Evolutionary conservation across 2,888 invertebrate genomes (phyloP), one percentile per base, ranked within the genome.

Genomic region (Tillus elongatus): DNA sequence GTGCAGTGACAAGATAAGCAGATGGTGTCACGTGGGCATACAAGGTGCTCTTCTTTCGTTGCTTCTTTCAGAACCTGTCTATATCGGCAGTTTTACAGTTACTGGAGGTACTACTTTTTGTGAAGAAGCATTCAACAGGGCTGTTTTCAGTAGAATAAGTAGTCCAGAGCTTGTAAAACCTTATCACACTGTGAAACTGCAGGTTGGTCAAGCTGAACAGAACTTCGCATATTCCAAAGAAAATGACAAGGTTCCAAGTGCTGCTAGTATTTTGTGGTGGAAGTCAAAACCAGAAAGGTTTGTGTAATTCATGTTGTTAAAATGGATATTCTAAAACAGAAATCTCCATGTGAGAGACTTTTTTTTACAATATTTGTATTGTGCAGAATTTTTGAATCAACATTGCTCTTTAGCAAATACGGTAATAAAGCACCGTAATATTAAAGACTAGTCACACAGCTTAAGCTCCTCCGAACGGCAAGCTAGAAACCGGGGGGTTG

Each of bases 1-100:
- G 0, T 96, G 95, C 63, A 93, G 91, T 63, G 95, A 96, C 65
- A 96, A 96, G 71, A 68, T 96, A 9, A 79, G 90, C 2, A 79
- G 81, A 52, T 96, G 95, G 95, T 79, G 83, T 56, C 69, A 84
- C 41, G 57, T 90, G 16, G 93, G 95, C 0, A 58, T 89, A 14
- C 92, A 88, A 69, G 93, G 95, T 2, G 77, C 85, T 2, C 64
- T 95, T 2, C 58, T 93, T 32, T 76, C 77, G 43, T 61, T 77
- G 41, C 59, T 92, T 14, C 61, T 91, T 13, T 55, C 68, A 2
- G 54, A 69, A 39, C 80, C 84, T 8, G 73, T 95, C 53, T 79
- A 76, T 58, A 66, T 93, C 1, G 64, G 71, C 36, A 73, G 77
- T 35, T 71, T 89, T 40, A 77, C 79, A 36, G 75, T 93, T 57